Percentiles rank a stretch among this genome's conserved stretches.
phyloP scores from a whole-genome alignment of 2,888 invertebrate genomes.

The Chymomyza amoena region DNA sequence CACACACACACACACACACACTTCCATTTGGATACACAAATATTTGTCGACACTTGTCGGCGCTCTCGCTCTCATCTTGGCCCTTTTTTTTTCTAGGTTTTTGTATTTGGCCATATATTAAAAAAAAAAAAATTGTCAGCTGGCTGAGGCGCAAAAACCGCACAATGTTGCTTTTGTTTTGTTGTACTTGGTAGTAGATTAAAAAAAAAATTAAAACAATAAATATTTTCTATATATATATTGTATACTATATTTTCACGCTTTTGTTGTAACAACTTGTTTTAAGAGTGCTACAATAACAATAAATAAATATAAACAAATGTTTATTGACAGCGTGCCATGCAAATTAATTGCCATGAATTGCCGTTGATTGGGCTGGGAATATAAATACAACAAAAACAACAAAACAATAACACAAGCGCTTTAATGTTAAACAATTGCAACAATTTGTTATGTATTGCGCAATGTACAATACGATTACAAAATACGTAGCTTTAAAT shows the following conservation, averaged over 20 bases:
- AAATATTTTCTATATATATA: slow-evolving; percentile 18
- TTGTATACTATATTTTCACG: slow-evolving; percentile 14
- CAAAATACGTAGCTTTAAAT: not conserved
- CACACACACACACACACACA: slow-evolving; percentile 43
- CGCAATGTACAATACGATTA: slow-evolving; percentile 36
- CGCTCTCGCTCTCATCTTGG: slow-evolving; percentile 48
- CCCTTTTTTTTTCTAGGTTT: slow-evolving; percentile 9
- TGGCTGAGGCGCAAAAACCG: not conserved
- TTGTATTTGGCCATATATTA: not conserved
- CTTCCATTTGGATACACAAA: slow-evolving; percentile 53
- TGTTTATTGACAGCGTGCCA: slow-evolving; percentile 57
- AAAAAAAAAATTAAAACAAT: not conserved
- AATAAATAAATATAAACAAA: slow-evolving; percentile 61
- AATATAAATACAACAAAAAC: slow-evolving; percentile 35
- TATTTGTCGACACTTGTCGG: slow-evolving; percentile 72
- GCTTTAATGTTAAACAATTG: slow-evolving; percentile 42
- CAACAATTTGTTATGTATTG: slow-evolving; percentile 20
- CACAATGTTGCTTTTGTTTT: slow-evolving; percentile 10
- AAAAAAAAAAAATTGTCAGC: not conserved
- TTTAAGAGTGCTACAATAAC: slow-evolving; percentile 12
- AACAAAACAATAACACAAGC: not conserved
- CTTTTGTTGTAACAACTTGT: slow-evolving; percentile 25
- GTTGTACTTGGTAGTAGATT: slow-evolving; percentile 29
- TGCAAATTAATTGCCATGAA: slow-evolving; percentile 68
- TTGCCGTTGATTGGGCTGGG: slow-evolving; percentile 67